Base-by-base conservation (phyloP, 1,140 invertebrate species). In the Mamestra configurata region DNA sequence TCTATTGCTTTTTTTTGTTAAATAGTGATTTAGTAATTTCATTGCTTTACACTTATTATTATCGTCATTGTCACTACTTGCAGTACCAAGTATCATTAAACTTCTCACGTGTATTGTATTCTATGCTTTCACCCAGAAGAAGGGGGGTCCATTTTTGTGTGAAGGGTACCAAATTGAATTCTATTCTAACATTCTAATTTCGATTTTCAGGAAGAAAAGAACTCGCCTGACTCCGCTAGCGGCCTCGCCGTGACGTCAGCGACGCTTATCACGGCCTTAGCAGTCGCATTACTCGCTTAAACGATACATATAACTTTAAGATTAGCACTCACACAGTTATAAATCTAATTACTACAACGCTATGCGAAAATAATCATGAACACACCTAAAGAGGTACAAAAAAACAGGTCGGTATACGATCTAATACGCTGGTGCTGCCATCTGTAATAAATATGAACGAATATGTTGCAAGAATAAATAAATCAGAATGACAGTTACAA, bases 351-450 rank as follows among this genome's bases (percentile, higher is more conserved):
- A 64, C 7, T 18, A 37, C 5, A 27, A 70, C 40, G 66, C 20
- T 46, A 46, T n/a, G 59, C 59, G 15, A 31, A 61, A 35, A 35
- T 10, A 46, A 43, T 46, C 37, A 68, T 43, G 2, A 46, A 20
- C 20, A 66, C 35, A 66, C 61, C 35, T 66, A 66, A 37, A 13
- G 31, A 66, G 61, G 61, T 66, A 66, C 61, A 66, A 66, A 43
- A 46, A 24, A 15, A 27, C 40, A 70, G 66, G 22, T 70, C 20
- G 13, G n/a, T 4, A 70, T 24, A 11, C 66, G 13, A 46, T 46
- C 37, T 24, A 22, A 46, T 22, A 13, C 61, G 35, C 66, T 49
- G 22, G 66, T 70, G 66, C 66, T 70, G 66, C 66, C 64, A 68
- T 68, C 66, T 70, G 24, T 46, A 35, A 11, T 18, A 37, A 64